Conservation (phyloP, 2,113 vertebrate species). For the Carassius carassius region DNA sequence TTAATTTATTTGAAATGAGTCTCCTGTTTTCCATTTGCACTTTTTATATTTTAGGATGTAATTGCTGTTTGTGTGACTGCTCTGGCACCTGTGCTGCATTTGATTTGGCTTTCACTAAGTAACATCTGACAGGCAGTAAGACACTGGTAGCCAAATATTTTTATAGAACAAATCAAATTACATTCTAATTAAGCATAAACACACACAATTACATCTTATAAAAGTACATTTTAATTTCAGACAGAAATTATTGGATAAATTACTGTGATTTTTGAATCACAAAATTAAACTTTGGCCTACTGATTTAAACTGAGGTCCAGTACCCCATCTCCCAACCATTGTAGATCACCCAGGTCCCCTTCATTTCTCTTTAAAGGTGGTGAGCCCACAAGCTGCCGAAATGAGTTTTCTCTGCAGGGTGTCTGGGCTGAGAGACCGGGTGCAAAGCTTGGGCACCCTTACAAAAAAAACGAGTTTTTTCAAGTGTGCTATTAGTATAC, state of each 20-base stretch:
- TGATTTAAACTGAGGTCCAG: background rate
- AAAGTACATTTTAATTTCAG: background rate
- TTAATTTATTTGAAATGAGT: background rate
- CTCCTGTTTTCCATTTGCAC: background rate
- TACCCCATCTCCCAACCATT: background rate
- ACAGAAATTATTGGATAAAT: background rate
- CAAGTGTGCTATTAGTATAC: too few relatives aligned
- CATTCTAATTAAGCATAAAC: constrained; percentile 1
- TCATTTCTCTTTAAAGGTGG: background rate
- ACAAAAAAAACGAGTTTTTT: too few relatives aligned
- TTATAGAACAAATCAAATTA: background rate
- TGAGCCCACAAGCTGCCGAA: background rate
- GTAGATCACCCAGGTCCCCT: background rate
- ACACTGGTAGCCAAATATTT: background rate
- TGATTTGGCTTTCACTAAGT: background rate
- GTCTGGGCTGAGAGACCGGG: background rate
- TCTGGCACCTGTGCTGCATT: background rate
- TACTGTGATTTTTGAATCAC: background rate
- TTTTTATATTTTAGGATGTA: background rate
- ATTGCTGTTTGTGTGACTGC: background rate
- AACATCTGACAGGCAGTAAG: constrained; percentile 8
- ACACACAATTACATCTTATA: background rate
- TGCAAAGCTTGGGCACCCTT: background rate
- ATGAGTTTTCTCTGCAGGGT: background rate
- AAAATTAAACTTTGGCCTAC: background rate